These are phyloP conservation scores for Ageneiosus marmoratus DNA, from an alignment of 2,113 vertebrate genomes.

Conservation along the genomic window DNA sequence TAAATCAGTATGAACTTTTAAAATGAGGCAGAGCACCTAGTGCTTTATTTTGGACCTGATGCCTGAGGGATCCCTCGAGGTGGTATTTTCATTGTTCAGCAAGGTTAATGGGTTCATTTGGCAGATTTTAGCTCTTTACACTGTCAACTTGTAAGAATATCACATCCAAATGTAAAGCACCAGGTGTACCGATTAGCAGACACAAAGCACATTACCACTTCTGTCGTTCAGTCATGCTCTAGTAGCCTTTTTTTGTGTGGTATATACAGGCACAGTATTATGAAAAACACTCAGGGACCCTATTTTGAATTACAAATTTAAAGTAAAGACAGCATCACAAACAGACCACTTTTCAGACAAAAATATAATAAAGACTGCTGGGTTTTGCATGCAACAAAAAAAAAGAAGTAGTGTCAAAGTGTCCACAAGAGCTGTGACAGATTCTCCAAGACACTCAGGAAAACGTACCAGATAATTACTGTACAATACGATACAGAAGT, in stretches of 20 bases:
- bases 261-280: background rate
- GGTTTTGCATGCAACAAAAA: too few relatives aligned
- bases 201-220: slow-evolving; percentile 21
- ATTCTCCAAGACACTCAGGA: too few relatives aligned
- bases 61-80: slow-evolving; percentile 25
- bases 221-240: background rate
- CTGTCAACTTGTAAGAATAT: background rate
- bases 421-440: too few relatives aligned
- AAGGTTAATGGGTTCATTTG: slow-evolving; percentile 42
- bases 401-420: too few relatives aligned
- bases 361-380: too few relatives aligned
- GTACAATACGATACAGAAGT: too few relatives aligned
- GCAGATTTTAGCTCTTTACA: slow-evolving; percentile 5
- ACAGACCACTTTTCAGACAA: too few relatives aligned
- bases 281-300: too few relatives aligned
- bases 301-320: too few relatives aligned
- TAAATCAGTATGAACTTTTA: slow-evolving; percentile 5
- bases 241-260: slow-evolving; percentile 18
- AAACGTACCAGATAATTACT: too few relatives aligned
- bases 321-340: too few relatives aligned
- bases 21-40: slow-evolving; percentile 23
- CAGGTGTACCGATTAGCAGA: slow-evolving; percentile 8
- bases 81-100: slow-evolving; percentile 32
- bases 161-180: slow-evolving; percentile 22
- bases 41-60: slow-evolving; percentile 15